These are phyloP conservation scores for Calypte anna DNA, from an alignment of 2,113 vertebrate genomes.

Conservation along the genomic window DNA sequence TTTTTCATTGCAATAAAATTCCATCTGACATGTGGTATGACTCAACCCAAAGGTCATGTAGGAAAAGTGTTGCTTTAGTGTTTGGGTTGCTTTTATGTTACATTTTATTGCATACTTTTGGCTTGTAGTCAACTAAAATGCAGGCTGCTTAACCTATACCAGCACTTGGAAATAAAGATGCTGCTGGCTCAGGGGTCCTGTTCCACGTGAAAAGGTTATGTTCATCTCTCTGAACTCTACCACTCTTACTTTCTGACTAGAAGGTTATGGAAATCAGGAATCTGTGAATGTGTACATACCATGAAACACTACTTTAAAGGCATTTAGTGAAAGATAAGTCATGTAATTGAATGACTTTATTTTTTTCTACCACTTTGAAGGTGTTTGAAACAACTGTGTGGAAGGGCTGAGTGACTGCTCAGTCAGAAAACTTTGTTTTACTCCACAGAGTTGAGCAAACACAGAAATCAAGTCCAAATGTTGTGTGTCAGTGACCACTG, in stretches of 20 bases:
- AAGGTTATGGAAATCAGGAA: neutral
- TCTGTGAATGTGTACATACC: neutral
- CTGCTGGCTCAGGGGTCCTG: neutral
- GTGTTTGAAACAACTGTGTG: neutral
- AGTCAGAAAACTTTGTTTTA: neutral
- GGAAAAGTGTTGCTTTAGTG: neutral
- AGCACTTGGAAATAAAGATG: neutral
- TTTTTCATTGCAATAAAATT: neutral
- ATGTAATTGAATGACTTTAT: neutral
- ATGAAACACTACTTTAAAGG: neutral
- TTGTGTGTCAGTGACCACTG: neutral
- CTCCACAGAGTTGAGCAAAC: neutral
- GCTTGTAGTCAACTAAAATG: neutral
- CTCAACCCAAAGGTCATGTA: conserved; percentile 14
- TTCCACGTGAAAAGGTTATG: neutral
- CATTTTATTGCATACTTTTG: conserved; percentile 16
- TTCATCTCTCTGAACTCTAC: neutral
- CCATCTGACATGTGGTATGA: neutral
- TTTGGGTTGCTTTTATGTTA: neutral
- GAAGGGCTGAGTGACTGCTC: neutral
- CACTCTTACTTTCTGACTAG: neutral
- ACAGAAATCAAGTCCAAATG: neutral
- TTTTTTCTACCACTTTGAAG: neutral
- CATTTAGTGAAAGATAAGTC: neutral
- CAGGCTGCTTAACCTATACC: neutral